Conservation (phyloP, 1,140 invertebrate genomes). For the Drosophila equinoxialis region DNA sequence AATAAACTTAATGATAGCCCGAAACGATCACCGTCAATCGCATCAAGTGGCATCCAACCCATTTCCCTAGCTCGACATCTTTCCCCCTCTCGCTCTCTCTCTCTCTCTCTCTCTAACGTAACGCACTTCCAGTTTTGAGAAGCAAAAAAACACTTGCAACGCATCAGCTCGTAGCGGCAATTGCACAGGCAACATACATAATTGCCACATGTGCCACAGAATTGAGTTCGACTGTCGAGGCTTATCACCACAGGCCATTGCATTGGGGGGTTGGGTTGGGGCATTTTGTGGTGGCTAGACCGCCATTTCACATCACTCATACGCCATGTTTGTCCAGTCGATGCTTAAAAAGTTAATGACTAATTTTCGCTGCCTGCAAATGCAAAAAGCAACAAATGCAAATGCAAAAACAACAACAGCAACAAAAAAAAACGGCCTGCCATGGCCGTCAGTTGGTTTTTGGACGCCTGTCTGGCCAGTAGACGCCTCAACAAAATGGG, state of each 20-base stretch:
- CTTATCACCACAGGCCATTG: slow-evolving; percentile 54
- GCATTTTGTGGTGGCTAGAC: slow-evolving; percentile 20
- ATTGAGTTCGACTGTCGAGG: slow-evolving; percentile 60
- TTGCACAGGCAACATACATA: slow-evolving; percentile 49
- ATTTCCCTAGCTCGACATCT: background rate
- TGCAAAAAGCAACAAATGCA: slow-evolving; percentile 34
- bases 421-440: slow-evolving; percentile 36
- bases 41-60: slow-evolving; percentile 34
- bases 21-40: slow-evolving; percentile 28
- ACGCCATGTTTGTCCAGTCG: slow-evolving; percentile 79
- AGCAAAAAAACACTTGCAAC: slow-evolving; percentile 19
- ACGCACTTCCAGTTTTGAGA: slow-evolving; percentile 18
- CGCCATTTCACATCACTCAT: slow-evolving; percentile 72
- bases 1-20: slow-evolving; percentile 60
- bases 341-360: slow-evolving; percentile 81
- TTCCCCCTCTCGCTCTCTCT: slow-evolving; percentile 9
- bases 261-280: slow-evolving; percentile 8
- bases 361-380: slow-evolving; percentile 68
- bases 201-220: slow-evolving; percentile 74
- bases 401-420: slow-evolving; percentile 11
- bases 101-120: slow-evolving; percentile 36
- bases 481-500: slow-evolving; percentile 2
- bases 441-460: slow-evolving; percentile 51
- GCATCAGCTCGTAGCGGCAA: slow-evolving; percentile 37
- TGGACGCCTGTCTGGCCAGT: slow-evolving; percentile 35